Conservation (phyloP, 2,113 vertebrate genomes). For the Psophia crepitans region DNA sequence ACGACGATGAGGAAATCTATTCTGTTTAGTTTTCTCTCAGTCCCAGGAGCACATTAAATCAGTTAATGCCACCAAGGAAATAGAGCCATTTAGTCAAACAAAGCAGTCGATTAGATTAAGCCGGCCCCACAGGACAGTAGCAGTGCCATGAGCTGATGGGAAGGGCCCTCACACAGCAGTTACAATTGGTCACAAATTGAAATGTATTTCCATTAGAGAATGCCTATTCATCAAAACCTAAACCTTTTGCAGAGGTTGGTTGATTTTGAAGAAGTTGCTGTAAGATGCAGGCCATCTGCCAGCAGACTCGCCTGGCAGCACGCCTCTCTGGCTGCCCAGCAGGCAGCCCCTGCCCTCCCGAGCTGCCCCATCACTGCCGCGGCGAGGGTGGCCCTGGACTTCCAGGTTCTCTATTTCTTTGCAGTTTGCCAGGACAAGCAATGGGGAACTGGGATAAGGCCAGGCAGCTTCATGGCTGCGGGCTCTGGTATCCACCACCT, state of each 20-base stretch:
- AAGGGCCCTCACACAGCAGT: background rate
- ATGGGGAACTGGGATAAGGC: background rate
- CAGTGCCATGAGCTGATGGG: background rate
- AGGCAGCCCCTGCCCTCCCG: background rate
- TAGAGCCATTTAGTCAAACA: conserved; percentile 38
- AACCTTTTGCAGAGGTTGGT: background rate
- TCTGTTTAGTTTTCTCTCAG: conserved; percentile 1
- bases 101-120: background rate
- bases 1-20: background rate
- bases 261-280: background rate
- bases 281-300: background rate
- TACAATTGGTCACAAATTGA: background rate
- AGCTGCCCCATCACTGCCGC: background rate
- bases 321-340: accelerated
- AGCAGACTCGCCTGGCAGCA: background rate
- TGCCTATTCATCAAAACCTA: background rate
- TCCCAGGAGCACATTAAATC: conserved; percentile 34
- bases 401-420: background rate
- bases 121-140: background rate
- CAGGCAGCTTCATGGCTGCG: background rate
- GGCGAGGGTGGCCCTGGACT: background rate
- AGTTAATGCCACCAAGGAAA: conserved; percentile 40
- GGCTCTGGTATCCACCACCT: background rate
- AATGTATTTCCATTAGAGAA: conserved; percentile 4
- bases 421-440: background rate